phyloP scores from a whole-genome alignment of 2,888 invertebrate species.

The Tricholauxania praeusta region DNA sequence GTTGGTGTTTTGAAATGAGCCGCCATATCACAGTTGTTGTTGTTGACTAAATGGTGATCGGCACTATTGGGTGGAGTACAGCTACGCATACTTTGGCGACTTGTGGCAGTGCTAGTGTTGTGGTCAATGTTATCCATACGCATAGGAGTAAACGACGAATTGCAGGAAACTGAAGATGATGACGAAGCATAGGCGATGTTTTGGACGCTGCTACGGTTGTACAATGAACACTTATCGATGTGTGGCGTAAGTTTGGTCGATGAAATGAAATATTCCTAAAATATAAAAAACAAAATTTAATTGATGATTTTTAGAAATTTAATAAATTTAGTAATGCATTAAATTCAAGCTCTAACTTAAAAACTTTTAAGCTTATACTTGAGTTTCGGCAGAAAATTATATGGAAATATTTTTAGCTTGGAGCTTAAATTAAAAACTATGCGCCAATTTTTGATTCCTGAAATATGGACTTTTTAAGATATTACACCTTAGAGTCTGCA shows the following conservation, averaged over 20 bases:
- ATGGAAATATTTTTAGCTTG: no score
- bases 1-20: conserved; percentile 61
- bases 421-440: no score
- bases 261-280: conserved; percentile 46
- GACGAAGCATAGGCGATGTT: conserved; percentile 20
- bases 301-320: not conserved
- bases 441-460: no score
- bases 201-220: not conserved
- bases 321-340: no score
- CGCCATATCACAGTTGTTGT: conserved; percentile 43
- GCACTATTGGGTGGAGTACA: conserved; percentile 49
- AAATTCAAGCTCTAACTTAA: no score
- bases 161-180: not conserved
- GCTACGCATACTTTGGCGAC: conserved; percentile 43
- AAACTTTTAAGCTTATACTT: no score
- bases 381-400: no score
- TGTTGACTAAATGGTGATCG: conserved; percentile 1
- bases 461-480: no score
- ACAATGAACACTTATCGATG: conserved; percentile 46
- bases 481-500: no score
- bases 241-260: conserved; percentile 59
- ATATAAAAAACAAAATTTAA: conserved; percentile 14
- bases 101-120: conserved; percentile 6
- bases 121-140: conserved; percentile 13
- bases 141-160: conserved; percentile 1